Conservation (phyloP, 1,140 invertebrate species). For the Ceratina australensis region DNA sequence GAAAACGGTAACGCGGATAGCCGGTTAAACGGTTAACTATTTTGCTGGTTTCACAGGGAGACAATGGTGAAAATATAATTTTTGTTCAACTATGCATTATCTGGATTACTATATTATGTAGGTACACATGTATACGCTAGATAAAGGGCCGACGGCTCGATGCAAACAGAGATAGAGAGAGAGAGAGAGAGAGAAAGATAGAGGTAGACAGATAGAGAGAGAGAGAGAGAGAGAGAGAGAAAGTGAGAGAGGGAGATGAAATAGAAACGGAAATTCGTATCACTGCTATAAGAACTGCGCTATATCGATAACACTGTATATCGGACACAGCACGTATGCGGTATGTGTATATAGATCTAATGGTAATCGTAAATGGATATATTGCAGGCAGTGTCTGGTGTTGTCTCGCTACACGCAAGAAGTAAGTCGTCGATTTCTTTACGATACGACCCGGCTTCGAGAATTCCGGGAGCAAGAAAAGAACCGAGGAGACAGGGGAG, state of each 20-base stretch:
- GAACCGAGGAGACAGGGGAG: not conserved
- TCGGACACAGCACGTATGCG: not conserved
- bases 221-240: slow-evolving; percentile 18
- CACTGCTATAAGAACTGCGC: slow-evolving; percentile 44
- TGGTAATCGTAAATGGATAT: slow-evolving; percentile 45
- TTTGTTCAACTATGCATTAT: too few species aligned
- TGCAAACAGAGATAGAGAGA: slow-evolving; percentile 27
- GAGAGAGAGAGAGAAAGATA: too few species aligned
- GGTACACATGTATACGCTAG: slow-evolving; percentile 18
- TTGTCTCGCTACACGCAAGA: slow-evolving; percentile 47
- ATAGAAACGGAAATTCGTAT: slow-evolving; percentile 26
- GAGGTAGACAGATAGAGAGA: not conserved
- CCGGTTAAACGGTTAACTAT: slow-evolving; percentile 9
- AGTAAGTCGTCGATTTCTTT: slow-evolving; percentile 48
- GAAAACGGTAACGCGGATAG: not conserved
- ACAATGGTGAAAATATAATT: not conserved
- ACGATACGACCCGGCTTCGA: slow-evolving; percentile 33
- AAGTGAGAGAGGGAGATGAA: not conserved
- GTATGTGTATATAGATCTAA: slow-evolving; percentile 14
- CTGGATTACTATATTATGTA: too few species aligned
- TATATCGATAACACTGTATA: slow-evolving; percentile 46
- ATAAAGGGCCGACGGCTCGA: slow-evolving; percentile 3
- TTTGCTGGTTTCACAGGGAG: not conserved
- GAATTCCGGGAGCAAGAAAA: slow-evolving; percentile 24
- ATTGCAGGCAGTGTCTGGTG: slow-evolving; percentile 50